Base-by-base conservation (phyloP, 2,113 vertebrate species). In the Setophaga coronata region DNA sequence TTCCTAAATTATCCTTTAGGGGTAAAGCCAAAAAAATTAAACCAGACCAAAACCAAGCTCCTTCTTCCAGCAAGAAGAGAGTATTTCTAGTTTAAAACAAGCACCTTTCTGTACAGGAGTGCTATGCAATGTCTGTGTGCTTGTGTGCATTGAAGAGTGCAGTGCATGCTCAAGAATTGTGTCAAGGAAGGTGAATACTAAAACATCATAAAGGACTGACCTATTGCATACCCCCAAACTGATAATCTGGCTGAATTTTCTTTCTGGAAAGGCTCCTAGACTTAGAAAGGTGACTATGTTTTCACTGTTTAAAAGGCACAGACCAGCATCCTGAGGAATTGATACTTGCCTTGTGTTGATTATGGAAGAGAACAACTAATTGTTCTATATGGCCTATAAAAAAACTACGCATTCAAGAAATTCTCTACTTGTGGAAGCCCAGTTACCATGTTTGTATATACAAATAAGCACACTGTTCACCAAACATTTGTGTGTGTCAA, bases 1-100 rank as follows among this genome's bases (percentile, higher is more conserved):
- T 85, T 96, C 79, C 65, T 93, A 90, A 94, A 90, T 88, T 91
- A 79, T 89, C 64, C 57, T 87, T 71, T n/a, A 81, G 74, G 61
- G n/a, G 56, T 15, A 89, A 95, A 96, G 34, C 12, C 12, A 79
- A n/a, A 3, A 3, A 87, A 93, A 83, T 58, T 36, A 94, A 97
- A 93, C 7, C 80, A 89, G 78, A 87, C 14, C 33, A 87, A 66
- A 95, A 81, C 10, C 38, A 87, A 90, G 50, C 34, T 92, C 70
- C 24, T 18, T 18, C 58, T 61, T 38, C 34, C 11, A 61, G 78
- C 31, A 80, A 89, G 77, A 92, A 71, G 43, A 82, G 95, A 60
- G 25, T 60, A 26, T 45, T 82, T 89, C 17, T 65, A 54, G 16
- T 72, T 69, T 76, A 38, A 87, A 89, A 76, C 11, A 54, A 82